A percentile compares a stretch with the other conserved stretches of the same genome.
These are phyloP conservation scores for Dione vanillae DNA, from an alignment of 2,888 invertebrate species.

Conservation along the genomic window DNA sequence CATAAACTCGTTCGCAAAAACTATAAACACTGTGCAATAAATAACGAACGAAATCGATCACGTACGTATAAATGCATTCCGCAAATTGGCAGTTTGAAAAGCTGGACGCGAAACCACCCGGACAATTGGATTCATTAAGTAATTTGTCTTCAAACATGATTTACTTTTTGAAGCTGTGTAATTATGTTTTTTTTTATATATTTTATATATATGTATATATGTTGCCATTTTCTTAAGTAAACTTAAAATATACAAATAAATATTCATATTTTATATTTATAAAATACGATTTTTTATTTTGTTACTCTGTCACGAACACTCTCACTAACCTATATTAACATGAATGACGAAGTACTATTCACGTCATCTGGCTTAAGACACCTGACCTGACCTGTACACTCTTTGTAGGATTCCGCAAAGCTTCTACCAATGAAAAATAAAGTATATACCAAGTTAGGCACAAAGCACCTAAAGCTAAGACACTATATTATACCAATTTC, in stretches of 20 bases:
- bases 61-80: conserved; percentile 13
- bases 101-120: neutral
- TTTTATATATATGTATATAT: too few relatives aligned
- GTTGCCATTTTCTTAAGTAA: neutral
- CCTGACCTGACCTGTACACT: neutral
- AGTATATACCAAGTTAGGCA: too few relatives aligned
- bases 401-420: neutral
- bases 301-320: neutral
- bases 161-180: neutral
- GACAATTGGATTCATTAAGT: conserved; percentile 12
- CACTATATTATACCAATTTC: too few relatives aligned
- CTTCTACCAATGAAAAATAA: neutral
- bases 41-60: conserved; percentile 18
- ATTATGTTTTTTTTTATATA: too few relatives aligned
- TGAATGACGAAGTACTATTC: neutral
- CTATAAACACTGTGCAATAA: conserved; percentile 25
- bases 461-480: too few relatives aligned
- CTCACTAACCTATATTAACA: conserved; percentile 11
- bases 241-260: too few relatives aligned
- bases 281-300: neutral
- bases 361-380: neutral
- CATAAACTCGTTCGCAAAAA: conserved; percentile 16
- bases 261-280: neutral
- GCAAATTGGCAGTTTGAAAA: conserved; percentile 14
- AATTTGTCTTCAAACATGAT: conserved; percentile 21